These are phyloP conservation scores for Amazona guildingii DNA, from an alignment of 2,113 vertebrate species.

Conservation along the genomic window DNA sequence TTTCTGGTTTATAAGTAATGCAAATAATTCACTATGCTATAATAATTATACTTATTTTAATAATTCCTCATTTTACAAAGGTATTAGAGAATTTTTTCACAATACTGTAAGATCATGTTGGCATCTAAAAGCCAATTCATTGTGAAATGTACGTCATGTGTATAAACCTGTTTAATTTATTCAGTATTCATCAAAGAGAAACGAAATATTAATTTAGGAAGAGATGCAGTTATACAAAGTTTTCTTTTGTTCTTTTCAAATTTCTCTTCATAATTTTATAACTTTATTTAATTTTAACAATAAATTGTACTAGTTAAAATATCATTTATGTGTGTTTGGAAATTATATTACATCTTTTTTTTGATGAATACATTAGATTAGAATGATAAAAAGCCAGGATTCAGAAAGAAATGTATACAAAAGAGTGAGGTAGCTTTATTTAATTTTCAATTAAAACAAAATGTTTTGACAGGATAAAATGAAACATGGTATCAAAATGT, in stretches of 20 bases:
- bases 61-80: not conserved
- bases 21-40: not conserved
- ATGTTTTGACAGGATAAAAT: not conserved
- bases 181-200: not conserved
- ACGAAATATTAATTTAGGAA: not conserved
- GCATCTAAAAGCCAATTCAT: not conserved
- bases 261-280: not conserved
- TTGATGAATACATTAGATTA: not conserved
- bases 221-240: not conserved
- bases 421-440: not conserved
- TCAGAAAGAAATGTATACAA: not conserved
- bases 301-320: not conserved
- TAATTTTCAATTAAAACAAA: not conserved
- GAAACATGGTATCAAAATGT: not conserved
- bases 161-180: not conserved
- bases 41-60: not conserved
- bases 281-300: not conserved
- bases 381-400: not conserved
- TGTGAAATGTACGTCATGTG: rapidly evolving
- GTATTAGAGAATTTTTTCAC: not conserved
- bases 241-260: not conserved
- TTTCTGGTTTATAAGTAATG: not conserved
- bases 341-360: not conserved
- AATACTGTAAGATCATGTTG: not conserved
- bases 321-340: not conserved